These are phyloP conservation scores for Biston stratarius DNA, from an alignment of 2,888 invertebrate species.

Conservation along the genomic window DNA sequence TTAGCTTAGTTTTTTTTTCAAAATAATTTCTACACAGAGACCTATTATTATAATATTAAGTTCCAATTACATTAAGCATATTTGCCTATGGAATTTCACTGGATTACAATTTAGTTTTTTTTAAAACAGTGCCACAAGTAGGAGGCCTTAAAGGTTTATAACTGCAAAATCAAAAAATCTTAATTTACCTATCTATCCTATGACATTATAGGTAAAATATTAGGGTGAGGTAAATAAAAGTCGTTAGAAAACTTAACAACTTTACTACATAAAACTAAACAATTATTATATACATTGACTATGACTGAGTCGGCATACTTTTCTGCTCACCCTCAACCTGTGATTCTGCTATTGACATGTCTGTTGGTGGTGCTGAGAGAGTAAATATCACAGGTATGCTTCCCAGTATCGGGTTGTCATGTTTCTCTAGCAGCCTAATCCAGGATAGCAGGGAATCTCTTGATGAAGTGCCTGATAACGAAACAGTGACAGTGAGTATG, in stretches of 20 bases:
- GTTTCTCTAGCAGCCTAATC: constrained; percentile 92
- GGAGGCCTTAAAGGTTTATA: too few relatives aligned
- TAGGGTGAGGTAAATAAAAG: background rate
- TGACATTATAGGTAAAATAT: too few relatives aligned
- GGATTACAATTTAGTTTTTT: too few relatives aligned
- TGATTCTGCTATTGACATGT: constrained; percentile 70
- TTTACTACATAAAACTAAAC: constrained; percentile 30
- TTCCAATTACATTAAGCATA: background rate
- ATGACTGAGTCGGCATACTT: constrained; percentile 30
- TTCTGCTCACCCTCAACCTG: constrained; percentile 56
- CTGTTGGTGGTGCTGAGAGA: constrained; percentile 88
- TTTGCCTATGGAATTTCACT: too few relatives aligned
- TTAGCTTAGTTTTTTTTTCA: background rate
- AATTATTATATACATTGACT: constrained; percentile 22
- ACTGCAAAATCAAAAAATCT: too few relatives aligned
- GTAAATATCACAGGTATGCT: constrained; percentile 95
- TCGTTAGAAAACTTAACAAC: constrained; percentile 28
- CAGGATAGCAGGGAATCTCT: constrained; percentile 97
- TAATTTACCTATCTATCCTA: too few relatives aligned
- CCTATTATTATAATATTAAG: background rate
- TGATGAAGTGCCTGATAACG: constrained; percentile 90
- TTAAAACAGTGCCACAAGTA: too few relatives aligned
- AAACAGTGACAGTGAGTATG: background rate
- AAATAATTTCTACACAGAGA: background rate
- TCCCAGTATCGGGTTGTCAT: constrained; percentile 90